Evolutionary conservation across 2,888 invertebrate species (phyloP).

Genomic region (Cyaniris semiargus): DNA sequence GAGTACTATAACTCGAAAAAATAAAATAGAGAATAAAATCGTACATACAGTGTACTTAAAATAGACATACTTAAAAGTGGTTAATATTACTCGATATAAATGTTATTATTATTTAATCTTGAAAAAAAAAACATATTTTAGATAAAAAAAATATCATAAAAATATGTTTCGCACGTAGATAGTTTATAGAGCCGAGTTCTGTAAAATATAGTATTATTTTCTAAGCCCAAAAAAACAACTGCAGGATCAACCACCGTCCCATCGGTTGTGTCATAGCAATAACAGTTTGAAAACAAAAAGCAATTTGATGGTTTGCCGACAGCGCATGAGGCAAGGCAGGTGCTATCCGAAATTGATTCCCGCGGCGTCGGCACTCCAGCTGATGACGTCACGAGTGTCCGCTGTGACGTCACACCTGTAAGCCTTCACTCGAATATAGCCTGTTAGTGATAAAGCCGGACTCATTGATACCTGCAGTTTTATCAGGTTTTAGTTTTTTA

Average conservation of each 20-base stretch:
- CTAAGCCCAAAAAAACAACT: not conserved
- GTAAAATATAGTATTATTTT: too few species aligned
- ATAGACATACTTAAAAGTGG: too few species aligned
- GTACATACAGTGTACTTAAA: too few species aligned
- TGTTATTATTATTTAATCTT: too few species aligned
- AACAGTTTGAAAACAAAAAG: conserved; percentile 40
- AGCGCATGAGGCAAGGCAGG: conserved; percentile 43
- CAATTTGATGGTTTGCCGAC: conserved; percentile 45
- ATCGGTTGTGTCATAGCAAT: conserved; percentile 7
- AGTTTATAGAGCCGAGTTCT: not conserved
- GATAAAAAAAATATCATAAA: too few species aligned
- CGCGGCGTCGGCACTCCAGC: conserved; percentile 50
- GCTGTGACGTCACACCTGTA: conserved; percentile 26
- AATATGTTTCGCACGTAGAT: not conserved
- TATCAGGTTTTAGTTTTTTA: not conserved
- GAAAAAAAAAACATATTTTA: too few species aligned
- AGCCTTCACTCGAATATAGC: not conserved
- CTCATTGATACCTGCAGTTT: not conserved
- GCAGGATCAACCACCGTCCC: not conserved
- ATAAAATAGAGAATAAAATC: too few species aligned
- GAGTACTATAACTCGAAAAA: too few species aligned
- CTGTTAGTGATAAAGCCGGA: not conserved
- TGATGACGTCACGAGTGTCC: conserved; percentile 43
- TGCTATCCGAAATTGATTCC: conserved; percentile 56
- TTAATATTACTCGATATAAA: too few species aligned